These are phyloP conservation scores for Gambusia affinis DNA, from an alignment of 2,113 vertebrate species.

Conservation along the genomic window DNA sequence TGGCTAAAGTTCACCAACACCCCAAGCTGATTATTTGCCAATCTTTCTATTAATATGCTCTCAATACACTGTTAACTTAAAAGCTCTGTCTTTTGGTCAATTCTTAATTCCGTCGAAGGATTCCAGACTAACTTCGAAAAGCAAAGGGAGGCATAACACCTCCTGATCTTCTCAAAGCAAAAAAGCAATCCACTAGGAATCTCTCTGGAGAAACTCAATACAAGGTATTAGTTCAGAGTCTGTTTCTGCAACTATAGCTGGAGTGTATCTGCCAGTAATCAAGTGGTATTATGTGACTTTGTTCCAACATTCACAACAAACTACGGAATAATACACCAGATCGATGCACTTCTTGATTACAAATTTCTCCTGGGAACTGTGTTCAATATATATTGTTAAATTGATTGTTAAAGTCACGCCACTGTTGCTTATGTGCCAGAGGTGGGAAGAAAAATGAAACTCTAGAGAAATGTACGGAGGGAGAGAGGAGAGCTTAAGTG, in stretches of 20 bases:
- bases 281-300: conserved; percentile 56
- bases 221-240: conserved; percentile 28
- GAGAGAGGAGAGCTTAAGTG: conserved; percentile 33
- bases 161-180: conserved; percentile 36
- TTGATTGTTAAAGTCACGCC: conserved; percentile 67
- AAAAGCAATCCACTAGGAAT: conserved; percentile 31
- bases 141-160: background rate
- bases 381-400: conserved; percentile 71
- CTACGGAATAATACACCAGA: conserved; percentile 58
- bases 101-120: conserved; percentile 11
- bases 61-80: conserved; percentile 3
- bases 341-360: conserved; percentile 69
- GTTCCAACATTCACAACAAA: conserved; percentile 51
- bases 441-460: conserved; percentile 57
- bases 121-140: conserved; percentile 5
- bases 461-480: conserved; percentile 42
- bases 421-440: conserved; percentile 51
- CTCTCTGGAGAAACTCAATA: conserved; percentile 38
- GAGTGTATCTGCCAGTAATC: conserved; percentile 51
- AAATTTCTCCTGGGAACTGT: conserved; percentile 65
- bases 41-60: conserved; percentile 11
- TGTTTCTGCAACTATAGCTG: conserved; percentile 33
- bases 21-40: conserved; percentile 9
- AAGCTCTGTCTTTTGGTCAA: conserved; percentile 22
- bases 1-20: background rate